Evolutionary conservation across 2,888 invertebrate genomes (phyloP), one percentile per base, ranked within the genome.

Genomic region (Cantharis flavilabris): DNA sequence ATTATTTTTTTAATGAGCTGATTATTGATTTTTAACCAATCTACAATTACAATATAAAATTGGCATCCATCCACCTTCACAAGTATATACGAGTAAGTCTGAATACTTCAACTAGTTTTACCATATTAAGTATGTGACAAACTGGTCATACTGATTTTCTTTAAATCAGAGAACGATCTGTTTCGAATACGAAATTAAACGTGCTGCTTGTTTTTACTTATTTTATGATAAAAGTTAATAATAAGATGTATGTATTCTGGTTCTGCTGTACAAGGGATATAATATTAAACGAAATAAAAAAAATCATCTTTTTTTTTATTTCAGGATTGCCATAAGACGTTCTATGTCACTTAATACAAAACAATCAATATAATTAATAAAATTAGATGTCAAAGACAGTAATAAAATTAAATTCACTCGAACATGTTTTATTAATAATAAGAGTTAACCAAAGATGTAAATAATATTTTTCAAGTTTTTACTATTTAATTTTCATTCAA

Each of bases 111-210:
- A 82, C 83, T 80, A 69, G 84, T 83, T 82, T 85, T 80, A 79
- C 85, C 85, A 83, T 85, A 23, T 83, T 85, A 84, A 81, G 84
- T 28, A 18, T 67, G 83, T 85, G 84, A 84, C 84, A 84, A 85
- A 85, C 84, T 83, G 83, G 84, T 82, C 82, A 82, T 82, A 80
- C 82, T 79, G 80, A 77, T 26, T 72, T 70, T 74, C 63, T 71
- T 76, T 77, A 75, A 77, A 77, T 77, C 74, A 70, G 72, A 62
- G 72, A 69, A 69, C 9, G 73, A 26, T 69, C 71, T 64, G 74
- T 67, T 72, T 72, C 75, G 77, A 77, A 77, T 77, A 72, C 77
- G 62, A 69, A 74, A 75, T 77, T 67, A 49, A 49, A 49, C n/a
- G n/a, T 49, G n/a, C 0, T 49, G n/a, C 49, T 49, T 49, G 49